These are phyloP conservation scores for Epinephelus coioides DNA, from an alignment of 2,797 vertebrate genomes.

Conservation along the genomic window DNA sequence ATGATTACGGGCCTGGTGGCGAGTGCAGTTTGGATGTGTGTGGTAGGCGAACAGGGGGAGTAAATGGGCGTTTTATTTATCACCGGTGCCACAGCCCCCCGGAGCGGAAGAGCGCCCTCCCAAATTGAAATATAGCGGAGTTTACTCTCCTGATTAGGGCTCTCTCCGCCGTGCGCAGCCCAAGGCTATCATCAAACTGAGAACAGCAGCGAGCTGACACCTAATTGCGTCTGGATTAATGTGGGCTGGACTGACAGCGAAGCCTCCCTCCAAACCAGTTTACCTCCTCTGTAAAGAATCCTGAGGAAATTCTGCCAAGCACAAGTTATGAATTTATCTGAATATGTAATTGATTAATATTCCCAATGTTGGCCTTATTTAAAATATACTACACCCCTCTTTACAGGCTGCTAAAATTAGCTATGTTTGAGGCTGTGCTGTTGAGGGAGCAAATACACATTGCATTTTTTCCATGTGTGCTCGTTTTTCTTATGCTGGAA, in stretches of 20 bases:
- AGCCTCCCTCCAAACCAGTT: conserved; percentile 59
- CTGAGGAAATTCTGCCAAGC: not conserved
- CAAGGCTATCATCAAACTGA: conserved; percentile 93
- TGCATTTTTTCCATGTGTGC: not conserved
- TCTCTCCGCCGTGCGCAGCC: conserved; percentile 87
- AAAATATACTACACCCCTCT: not conserved
- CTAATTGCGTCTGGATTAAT: conserved; percentile 98
- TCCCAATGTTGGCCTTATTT: not conserved
- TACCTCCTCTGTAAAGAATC: not conserved
- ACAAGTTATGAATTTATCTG: not conserved
- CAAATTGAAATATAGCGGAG: conserved; percentile 99
- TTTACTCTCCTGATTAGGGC: conserved; percentile 99
- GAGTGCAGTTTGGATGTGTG: conserved; percentile 86
- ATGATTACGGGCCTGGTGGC: conserved; percentile 93
- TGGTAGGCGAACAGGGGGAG: conserved; percentile 88
- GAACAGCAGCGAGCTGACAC: conserved; percentile 89
- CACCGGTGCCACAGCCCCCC: conserved; percentile 94
- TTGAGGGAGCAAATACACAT: not conserved
- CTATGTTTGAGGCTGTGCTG: not conserved
- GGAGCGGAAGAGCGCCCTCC: conserved; percentile 97
- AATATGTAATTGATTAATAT: not conserved
- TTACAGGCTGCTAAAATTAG: not conserved
- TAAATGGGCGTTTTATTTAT: conserved; percentile 99
- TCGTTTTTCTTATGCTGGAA: not conserved
- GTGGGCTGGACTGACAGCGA: conserved; percentile 90